Base-by-base conservation (phyloP, 30 jellyfish, hydroid and myxozoan genomes). In the Sanderia malayensis region DNA sequence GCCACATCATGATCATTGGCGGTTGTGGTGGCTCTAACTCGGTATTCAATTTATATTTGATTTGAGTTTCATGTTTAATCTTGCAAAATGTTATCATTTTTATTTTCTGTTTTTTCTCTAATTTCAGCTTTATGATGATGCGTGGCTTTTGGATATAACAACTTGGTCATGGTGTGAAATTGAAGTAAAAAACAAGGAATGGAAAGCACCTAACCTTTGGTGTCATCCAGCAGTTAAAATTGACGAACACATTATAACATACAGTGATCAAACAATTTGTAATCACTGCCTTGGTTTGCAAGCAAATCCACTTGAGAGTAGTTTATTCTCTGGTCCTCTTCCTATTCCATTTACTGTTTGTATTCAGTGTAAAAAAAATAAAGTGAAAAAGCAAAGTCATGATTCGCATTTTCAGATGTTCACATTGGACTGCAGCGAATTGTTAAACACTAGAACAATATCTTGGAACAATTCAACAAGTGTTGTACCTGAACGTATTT, bases 1-100 rank as follows among this genome's bases (percentile, higher is more conserved):
- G 58, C 31, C 47, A 57, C 24, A 49, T 90, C 59, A 24, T 90
- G 41, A 57, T 90, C 8, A 30, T 90, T 58, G 98, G 98, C 31
- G 98, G 98, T 10, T 90, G 98, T 71, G 98, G 98, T 29, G 98
- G 98, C 55, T 83, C 98, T 4, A 79, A 79, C 68, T 46, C 79
- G 70, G 98, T 90, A 83, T 10, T 86, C 60, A 15, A 0, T 23
- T 23, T 9, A 4, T 22, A 58, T 61, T 29, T 13, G 7, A 1
- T 37, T 9, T 17, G 30, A 18, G 31, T 61, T 61, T 61, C 55
- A 57, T 24, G 20, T 74, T 21, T 21, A 4, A 0, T 6, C 17
- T 27, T n/a, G n/a, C n/a, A n/a, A n/a, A n/a, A n/a, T n/a, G 19
- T 13, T 19, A 13, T 21, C 27, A 0, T 21, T 32, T 24, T 31